Evolutionary conservation across 1,140 invertebrate species (phyloP), one percentile per base, ranked within the genome.

Genomic region (Sitophilus oryzae): DNA sequence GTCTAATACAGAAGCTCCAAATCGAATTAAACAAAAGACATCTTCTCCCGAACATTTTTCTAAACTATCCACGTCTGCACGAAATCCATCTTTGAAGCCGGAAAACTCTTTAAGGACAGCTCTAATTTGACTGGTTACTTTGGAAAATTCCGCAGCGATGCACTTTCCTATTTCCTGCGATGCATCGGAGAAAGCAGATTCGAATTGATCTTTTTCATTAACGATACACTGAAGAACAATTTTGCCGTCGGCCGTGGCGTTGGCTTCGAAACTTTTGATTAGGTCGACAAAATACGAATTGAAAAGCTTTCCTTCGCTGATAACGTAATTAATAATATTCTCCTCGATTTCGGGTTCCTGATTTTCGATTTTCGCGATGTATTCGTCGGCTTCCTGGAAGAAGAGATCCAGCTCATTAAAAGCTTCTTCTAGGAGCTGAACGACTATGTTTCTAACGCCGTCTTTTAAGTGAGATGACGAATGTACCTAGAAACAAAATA

Each of bases 281-380:
- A 30, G 5, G 25, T 30, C 11, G 25, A 30, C 11, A 11, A 30
- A 30, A 6, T 6, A 30, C 25, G 25, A 6, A 11, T 30, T 30
- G 5, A 30, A 11, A 11, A 6, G 5, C 25, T 30, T 30, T 11
- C 25, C 25, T 30, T 30, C 25, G 5, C 5, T 11, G 25, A 30
- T 30, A 6, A 30, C 25, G 25, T 5, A 4, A 3, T 4, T 1
- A 14, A 35, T 23, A 16, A 46, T 14, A 11, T 25, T 15, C 5
- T 46, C 23, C 10, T 15, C 21, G 18, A 46, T 46, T 46, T 14
- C 21, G 10, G 20, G 18, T 30, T 46, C 22, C n/a, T 46, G 20
- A 6, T 46, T 35, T 34, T 46, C 30, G 15, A 46, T 14, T 5
- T 46, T 35, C 5, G 20, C 30, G 4, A 46, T 21, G 14, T 4